A percentile compares a stretch with the other conserved stretches of the same genome.
Evolutionary conservation across 2,888 invertebrate species (phyloP).

Genomic region (Blastobasis adustella): DNA sequence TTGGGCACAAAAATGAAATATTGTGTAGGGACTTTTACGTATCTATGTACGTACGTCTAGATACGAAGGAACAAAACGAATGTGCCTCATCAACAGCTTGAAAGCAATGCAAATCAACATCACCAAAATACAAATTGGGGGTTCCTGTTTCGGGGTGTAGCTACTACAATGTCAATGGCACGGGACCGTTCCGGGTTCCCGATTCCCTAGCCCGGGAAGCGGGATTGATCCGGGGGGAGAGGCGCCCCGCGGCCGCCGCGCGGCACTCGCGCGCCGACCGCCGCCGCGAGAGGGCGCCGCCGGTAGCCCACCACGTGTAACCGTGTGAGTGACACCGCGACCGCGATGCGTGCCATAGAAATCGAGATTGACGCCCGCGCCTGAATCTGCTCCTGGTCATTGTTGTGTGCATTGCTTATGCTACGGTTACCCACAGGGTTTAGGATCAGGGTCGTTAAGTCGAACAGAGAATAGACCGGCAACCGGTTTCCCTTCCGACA

Average conservation of each 20-base stretch:
- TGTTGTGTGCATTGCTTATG: constrained; percentile 26
- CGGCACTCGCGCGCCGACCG: constrained; percentile 68
- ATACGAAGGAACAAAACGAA: no score
- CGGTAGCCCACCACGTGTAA: constrained; percentile 37
- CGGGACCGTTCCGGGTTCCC: constrained; percentile 1
- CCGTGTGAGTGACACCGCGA: constrained; percentile 57
- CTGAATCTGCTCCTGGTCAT: constrained; percentile 41
- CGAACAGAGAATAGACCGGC: no score
- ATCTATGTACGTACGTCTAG: no score
- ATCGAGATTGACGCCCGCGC: constrained; percentile 20
- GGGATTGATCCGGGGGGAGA: constrained; percentile 28
- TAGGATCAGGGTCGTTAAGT: no score
- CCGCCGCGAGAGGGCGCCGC: constrained; percentile 65
- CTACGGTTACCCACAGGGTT: no score
- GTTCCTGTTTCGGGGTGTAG: not conserved
- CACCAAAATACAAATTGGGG: not conserved
- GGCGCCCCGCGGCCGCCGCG: constrained; percentile 13
- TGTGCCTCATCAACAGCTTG: no score
- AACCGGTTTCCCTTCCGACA: no score
- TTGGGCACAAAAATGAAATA: no score
- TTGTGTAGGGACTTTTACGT: no score
- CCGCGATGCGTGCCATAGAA: constrained; percentile 59
- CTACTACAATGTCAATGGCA: constrained; percentile 29
- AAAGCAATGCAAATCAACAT: no score
- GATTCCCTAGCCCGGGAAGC: not conserved